These are phyloP conservation scores for Chelidonichthys spinosus DNA, from an alignment of 2,797 vertebrate species.

Conservation along the genomic window DNA sequence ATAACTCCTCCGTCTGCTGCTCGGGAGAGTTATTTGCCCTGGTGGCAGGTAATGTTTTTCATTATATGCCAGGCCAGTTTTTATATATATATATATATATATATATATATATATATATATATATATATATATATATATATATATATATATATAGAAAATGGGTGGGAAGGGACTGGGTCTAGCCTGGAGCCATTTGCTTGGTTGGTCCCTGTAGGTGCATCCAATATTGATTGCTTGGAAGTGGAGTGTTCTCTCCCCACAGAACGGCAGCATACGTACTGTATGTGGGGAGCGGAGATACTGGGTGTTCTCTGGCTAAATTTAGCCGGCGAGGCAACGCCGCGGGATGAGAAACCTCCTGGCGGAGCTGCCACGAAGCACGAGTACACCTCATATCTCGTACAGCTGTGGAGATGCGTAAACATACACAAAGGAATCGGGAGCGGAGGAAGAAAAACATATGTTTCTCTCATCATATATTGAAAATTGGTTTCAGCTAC, in stretches of 20 bases:
- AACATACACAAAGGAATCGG: constrained; percentile 17
- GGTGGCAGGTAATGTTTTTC: constrained; percentile 83
- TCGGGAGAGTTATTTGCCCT: constrained; percentile 74
- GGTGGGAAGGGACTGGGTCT: constrained; percentile 78
- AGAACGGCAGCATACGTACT: constrained; percentile 56
- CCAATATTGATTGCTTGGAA: constrained; percentile 81
- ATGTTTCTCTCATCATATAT: constrained; percentile 41
- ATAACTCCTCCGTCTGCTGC: constrained; percentile 74
- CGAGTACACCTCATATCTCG: constrained; percentile 27
- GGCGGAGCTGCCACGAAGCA: constrained; percentile 44
- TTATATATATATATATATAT: constrained; percentile 15
- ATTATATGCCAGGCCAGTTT: constrained; percentile 81
- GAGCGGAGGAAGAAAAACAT: constrained; percentile 11
- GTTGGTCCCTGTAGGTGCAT: constrained; percentile 81
- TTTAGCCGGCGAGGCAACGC: constrained; percentile 70
- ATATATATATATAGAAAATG: constrained; percentile 77
- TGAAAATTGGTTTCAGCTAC: constrained; percentile 49
- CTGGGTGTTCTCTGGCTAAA: constrained; percentile 74
- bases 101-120: constrained; percentile 69
- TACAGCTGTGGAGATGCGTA: constrained; percentile 25
- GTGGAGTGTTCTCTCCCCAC: constrained; percentile 64
- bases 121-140: constrained; percentile 13
- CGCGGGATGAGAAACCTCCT: constrained; percentile 58
- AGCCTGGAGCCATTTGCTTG: constrained; percentile 78
- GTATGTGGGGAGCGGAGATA: constrained; percentile 49